Evolutionary conservation across 2,113 vertebrate species (phyloP).

Genomic region (Perca fluviatilis): DNA sequence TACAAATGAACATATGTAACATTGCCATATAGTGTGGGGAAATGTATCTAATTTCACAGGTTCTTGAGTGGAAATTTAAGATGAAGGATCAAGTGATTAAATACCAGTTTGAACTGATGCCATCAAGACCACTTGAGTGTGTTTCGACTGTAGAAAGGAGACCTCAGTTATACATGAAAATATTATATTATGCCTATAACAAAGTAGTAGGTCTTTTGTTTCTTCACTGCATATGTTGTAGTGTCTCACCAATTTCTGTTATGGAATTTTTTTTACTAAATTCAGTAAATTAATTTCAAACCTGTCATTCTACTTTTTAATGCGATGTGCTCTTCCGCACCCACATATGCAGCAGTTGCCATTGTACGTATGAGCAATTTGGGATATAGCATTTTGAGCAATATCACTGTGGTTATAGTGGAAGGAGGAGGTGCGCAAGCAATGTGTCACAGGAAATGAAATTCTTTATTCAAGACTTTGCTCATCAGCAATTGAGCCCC

Average conservation of each 20-base stretch:
- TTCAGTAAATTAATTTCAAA: background rate
- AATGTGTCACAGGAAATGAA: constrained; percentile 65
- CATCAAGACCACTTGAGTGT: background rate
- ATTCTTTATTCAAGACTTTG: constrained; percentile 10
- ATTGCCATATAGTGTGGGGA: background rate
- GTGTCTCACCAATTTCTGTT: background rate
- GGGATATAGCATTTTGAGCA: background rate
- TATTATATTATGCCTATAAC: background rate
- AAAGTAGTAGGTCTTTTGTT: background rate
- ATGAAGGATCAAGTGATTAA: background rate
- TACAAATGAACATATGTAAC: background rate
- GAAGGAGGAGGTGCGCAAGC: background rate
- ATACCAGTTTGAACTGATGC: background rate
- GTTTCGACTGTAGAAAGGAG: background rate
- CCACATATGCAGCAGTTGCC: background rate
- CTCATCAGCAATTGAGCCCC: background rate
- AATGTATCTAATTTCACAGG: background rate
- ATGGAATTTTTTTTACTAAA: too few species aligned
- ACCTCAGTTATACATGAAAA: background rate
- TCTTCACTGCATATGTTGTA: background rate
- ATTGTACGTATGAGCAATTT: constrained; percentile 50
- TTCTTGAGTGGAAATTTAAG: background rate
- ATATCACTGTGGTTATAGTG: background rate
- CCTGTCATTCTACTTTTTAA: background rate
- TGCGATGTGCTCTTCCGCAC: background rate